Evolutionary conservation across 2,888 invertebrate genomes (phyloP), one percentile per base, ranked within the genome.

Genomic region (Blastobasis adustella): DNA sequence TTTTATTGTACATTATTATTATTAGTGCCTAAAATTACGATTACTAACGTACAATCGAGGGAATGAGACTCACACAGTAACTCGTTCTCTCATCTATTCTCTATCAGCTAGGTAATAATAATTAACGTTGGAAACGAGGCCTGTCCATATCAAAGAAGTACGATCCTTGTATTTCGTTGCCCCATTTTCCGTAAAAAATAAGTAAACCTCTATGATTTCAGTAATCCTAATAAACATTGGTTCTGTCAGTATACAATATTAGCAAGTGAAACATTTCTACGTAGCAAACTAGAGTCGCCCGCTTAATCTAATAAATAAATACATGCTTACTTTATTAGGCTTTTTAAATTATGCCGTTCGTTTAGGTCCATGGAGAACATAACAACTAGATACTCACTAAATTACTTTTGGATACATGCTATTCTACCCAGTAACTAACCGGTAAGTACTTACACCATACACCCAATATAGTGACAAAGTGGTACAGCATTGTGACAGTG

Each of bases 1-100:
- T 79, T 80, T 80, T 82, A 85, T 84, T 85, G 84, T 86, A 86
- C 83, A 84, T 73, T 82, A 82, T 72, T 67, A 78, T 73, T 71
- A 77, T 74, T 74, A 78, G 71, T 73, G 73, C 73, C 76, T 82
- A 81, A 71, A 52, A 60, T 74, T 77, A 76, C 65, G 49, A 52
- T 68, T 62, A 65, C 74, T 80, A 79, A 65, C 65, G 65, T 70
- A 75, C 58, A 65, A 62, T 53, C 62, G 69, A 67, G 72, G 66
- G 65, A 67, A 61, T 61, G 64, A 68, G 66, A 56, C 59, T 61
- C 58, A 51, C 63, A 60, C 64, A 57, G 61, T 62, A 58, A 68
- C 65, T 65, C 65, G 59, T 59, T 53, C 62, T 56, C 64, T 57
- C 67, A 62, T 54, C 70, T 67, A 66, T 54, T 58, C 38, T 58